Evolutionary conservation across 2,113 vertebrate genomes (phyloP).

Genomic region (Oreochromis niloticus): DNA sequence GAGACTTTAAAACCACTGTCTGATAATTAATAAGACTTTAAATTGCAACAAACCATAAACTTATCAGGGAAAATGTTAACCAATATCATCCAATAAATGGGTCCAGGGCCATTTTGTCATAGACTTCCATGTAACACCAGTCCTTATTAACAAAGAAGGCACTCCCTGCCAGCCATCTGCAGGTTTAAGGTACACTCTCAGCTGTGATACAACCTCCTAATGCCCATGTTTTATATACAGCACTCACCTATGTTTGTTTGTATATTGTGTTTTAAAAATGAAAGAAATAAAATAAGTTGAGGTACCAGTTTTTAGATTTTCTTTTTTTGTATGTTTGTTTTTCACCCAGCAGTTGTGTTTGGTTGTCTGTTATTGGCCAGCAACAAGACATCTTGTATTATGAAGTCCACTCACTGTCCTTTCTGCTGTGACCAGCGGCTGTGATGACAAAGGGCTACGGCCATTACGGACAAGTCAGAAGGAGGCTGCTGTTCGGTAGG

Average conservation of each 20-base stretch:
- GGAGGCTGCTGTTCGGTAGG: background rate
- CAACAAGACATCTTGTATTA: background rate
- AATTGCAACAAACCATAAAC: background rate
- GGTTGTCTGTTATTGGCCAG: background rate
- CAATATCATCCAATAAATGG: background rate
- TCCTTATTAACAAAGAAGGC: fast-evolving
- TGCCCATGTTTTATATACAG: background rate
- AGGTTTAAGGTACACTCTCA: background rate
- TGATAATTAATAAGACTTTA: background rate
- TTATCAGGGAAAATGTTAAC: background rate
- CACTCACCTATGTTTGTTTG: background rate
- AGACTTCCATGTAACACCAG: fast-evolving
- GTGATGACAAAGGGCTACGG: background rate
- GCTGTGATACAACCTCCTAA: background rate
- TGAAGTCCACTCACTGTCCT: background rate
- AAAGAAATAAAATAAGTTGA: background rate
- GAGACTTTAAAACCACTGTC: background rate
- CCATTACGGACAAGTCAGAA: background rate
- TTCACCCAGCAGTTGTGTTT: too few species aligned
- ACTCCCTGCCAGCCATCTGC: background rate
- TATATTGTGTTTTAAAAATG: background rate
- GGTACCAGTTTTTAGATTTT: background rate
- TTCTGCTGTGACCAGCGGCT: background rate
- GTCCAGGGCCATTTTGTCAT: background rate
- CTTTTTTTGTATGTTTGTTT: fast-evolving